phyloP scores from a whole-genome alignment of 2,113 vertebrate genomes.

The Alaudala cheleensis region DNA sequence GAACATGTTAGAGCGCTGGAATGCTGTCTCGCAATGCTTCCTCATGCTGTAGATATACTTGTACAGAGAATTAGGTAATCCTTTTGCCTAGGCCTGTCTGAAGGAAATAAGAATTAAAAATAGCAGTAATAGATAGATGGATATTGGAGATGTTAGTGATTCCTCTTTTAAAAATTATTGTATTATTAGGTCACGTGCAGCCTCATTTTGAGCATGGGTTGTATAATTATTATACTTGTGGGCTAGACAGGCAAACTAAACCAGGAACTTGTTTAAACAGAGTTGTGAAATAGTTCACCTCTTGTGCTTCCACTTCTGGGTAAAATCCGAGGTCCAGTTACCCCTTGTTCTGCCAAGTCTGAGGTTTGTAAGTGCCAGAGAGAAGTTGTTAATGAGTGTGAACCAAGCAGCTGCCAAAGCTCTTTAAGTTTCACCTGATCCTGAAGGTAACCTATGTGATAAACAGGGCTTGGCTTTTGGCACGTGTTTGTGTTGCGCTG shows the following conservation, averaged over 20 bases:
- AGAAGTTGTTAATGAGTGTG: conserved; percentile 17
- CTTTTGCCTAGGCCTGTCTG: not conserved
- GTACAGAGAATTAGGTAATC: not conserved
- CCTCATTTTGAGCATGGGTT: not conserved
- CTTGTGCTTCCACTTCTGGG: conserved; percentile 38
- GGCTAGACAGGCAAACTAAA: conserved; percentile 11
- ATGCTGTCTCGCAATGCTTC: not conserved
- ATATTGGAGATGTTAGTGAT: not conserved
- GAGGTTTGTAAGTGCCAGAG: conserved; percentile 10
- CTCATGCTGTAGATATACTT: not conserved
- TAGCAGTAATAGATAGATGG: not conserved
- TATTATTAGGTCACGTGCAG: not conserved
- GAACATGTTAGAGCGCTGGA: not conserved
- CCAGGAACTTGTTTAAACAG: conserved; percentile 32
- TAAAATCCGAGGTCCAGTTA: not conserved
- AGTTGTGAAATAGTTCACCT: conserved; percentile 42
- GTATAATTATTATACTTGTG: conserved; percentile 32
- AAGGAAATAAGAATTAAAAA: not conserved
- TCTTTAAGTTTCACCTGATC: conserved; percentile 40
- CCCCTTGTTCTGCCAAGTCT: conserved; percentile 25
- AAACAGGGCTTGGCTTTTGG: conserved; percentile 31
- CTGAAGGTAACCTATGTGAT: not conserved
- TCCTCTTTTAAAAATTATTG: not conserved
- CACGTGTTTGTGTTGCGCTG: not conserved
- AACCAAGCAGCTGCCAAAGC: not conserved